Evolutionary conservation across 2,113 vertebrate genomes (phyloP), one percentile per base, ranked within the genome.

Genomic region (Psittacula cyanocephala): DNA sequence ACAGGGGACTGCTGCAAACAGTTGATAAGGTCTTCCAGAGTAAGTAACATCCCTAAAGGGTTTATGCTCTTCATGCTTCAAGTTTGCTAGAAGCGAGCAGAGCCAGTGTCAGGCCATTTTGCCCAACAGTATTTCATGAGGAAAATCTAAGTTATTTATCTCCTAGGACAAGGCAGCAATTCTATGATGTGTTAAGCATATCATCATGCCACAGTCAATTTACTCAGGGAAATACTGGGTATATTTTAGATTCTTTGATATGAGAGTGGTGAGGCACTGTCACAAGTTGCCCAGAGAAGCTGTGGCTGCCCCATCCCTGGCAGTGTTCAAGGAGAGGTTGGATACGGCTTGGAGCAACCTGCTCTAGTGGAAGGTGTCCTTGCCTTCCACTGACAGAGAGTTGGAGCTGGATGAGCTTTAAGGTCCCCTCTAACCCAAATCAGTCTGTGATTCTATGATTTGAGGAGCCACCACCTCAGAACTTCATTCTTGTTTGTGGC

Each of bases 261-360:
- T 47, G n/a, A 68, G 53, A 22, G 17, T 13, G 10, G 18, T 35
- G 18, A 62, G 60, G 47, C 15, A 15, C 14, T 55, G 69, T 8
- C 5, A 23, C 7, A 43, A 14, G 6, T 1, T 33, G 1, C 17
- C 22, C 47, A 43, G 20, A 28, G 10, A 2, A 62, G 14, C 39
- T 75, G 29, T 11, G 68, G 11, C 5, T 81, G n/a, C 7, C 3
- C 17, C 39, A 55, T 24, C 29, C 25, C n/a, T 81, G n/a, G 17
- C 1, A 81, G 25, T 17, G 31, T 27, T 31, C 62, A 13, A 78
- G n/a, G 18, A 29, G 76, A 69, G n/a, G 7, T 0, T 68, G 53
- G 60, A 35, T 0, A 0, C 17, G 12, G 8, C 7, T 53, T 25
- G 22, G 62, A 41, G 29, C 14, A 28, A 0, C 14, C 20, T 24